Evolutionary conservation across 2,888 invertebrate species (phyloP).

Genomic region (Mesorhabditis spiculigera): DNA sequence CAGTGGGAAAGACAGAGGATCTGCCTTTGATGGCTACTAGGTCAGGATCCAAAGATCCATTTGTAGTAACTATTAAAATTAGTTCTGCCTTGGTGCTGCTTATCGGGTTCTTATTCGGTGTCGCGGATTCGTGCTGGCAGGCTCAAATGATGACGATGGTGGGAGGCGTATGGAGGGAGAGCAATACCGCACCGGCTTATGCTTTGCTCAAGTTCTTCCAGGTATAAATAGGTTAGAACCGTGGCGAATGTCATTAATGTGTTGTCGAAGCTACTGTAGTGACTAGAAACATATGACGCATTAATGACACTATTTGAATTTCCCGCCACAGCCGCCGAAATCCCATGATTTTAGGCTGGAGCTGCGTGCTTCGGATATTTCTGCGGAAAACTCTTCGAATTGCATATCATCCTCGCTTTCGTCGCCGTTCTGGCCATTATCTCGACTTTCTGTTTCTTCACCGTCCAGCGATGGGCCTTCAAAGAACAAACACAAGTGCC

Average conservation of each 20-base stretch:
- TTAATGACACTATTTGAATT: too few relatives aligned
- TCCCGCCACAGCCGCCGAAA: background rate
- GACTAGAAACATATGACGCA: too few relatives aligned
- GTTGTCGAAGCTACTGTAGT: too few relatives aligned
- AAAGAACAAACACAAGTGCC: background rate
- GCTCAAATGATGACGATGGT: background rate
- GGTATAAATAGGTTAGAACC: background rate
- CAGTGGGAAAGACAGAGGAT: background rate
- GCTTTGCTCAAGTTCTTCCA: background rate
- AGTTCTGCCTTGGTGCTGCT: too few relatives aligned
- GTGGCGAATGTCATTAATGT: background rate
- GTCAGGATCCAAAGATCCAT: background rate
- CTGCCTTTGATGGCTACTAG: background rate
- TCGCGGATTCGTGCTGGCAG: background rate
- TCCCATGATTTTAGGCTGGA: background rate
- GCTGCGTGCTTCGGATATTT: background rate
- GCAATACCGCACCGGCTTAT: background rate
- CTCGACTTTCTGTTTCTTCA: background rate
- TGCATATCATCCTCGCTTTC: background rate
- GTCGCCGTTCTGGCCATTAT: background rate
- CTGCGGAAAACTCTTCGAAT: background rate
- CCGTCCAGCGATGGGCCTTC: background rate
- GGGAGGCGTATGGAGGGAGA: background rate
- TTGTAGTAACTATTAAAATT: too few relatives aligned
- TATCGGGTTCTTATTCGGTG: background rate